Percentiles rank a stretch among this genome's conserved stretches.
phyloP scores from a whole-genome alignment of 2,888 invertebrate genomes.

The Crematogaster levior region DNA sequence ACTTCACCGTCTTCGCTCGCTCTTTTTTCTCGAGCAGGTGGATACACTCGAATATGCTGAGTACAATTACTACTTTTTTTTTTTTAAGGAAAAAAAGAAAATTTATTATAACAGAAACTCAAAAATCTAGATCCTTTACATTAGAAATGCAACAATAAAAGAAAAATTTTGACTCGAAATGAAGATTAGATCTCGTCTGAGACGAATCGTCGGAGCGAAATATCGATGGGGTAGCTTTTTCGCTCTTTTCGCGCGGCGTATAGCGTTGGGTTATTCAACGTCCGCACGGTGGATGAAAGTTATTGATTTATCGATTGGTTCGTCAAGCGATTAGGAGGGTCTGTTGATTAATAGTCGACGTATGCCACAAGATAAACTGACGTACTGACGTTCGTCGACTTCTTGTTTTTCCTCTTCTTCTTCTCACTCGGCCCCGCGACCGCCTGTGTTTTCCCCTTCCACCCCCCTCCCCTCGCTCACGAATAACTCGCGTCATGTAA shows the following conservation, averaged over 20 bases:
- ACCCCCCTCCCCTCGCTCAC: constrained; percentile 33
- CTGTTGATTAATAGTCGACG: constrained; percentile 81
- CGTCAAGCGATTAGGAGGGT: constrained; percentile 77
- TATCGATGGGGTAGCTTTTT: constrained; percentile 52
- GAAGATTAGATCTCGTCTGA: constrained; percentile 39
- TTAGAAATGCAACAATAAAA: neutral
- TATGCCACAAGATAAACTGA: constrained; percentile 76
- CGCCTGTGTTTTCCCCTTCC: constrained; percentile 47
- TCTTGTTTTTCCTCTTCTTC: constrained; percentile 69
- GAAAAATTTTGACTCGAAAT: constrained; percentile 22
- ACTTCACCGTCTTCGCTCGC: constrained; percentile 63
- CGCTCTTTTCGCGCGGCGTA: constrained; percentile 17
- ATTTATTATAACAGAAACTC: neutral
- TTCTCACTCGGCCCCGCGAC: constrained; percentile 53
- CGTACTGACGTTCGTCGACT: constrained; percentile 71
- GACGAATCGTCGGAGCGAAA: constrained; percentile 9
- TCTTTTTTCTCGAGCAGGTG: constrained; percentile 52
- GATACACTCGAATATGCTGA: neutral
- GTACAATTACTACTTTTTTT: neutral
- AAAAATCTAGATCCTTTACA: neutral
- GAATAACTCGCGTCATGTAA: constrained; percentile 73
- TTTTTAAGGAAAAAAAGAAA: neutral
- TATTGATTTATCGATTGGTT: constrained; percentile 82
- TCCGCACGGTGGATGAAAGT: constrained; percentile 72
- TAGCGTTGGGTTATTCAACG: constrained; percentile 57